Conservation (phyloP, 1,140 invertebrate genomes). For the Temnothorax nylanderi region DNA sequence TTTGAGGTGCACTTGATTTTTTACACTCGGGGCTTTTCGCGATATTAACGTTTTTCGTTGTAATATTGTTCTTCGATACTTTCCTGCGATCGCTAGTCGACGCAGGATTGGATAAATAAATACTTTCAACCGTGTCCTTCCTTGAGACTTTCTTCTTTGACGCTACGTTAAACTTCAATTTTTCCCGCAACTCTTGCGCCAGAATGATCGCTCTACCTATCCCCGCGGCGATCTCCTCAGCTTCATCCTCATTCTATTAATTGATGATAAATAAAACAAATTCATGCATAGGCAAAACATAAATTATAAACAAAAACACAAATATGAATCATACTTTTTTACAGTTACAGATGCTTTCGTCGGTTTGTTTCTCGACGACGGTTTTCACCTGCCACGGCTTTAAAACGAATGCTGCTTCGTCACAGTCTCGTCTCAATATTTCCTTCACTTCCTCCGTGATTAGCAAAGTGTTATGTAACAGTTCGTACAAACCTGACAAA, state of each 20-base stretch:
- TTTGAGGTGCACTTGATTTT: neutral
- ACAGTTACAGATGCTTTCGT: conserved; percentile 76
- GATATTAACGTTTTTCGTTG: neutral
- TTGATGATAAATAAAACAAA: conserved; percentile 16
- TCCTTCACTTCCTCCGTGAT: conserved; percentile 77
- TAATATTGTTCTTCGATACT: neutral
- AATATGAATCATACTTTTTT: conserved; percentile 74
- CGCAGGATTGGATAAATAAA: neutral
- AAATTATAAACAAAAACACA: conserved; percentile 4
- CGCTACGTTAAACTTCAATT: conserved; percentile 57
- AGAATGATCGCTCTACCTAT: conserved; percentile 77
- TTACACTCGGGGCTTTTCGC: neutral
- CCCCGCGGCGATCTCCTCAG: conserved; percentile 75
- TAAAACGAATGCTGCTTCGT: conserved; percentile 80
- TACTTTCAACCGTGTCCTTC: neutral
- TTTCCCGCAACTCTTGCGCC: conserved; percentile 78
- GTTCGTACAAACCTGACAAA: conserved; percentile 73
- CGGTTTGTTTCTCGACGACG: conserved; percentile 65
- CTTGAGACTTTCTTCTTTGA: neutral
- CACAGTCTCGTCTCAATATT: conserved; percentile 76
- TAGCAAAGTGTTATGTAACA: conserved; percentile 70
- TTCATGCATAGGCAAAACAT: neutral
- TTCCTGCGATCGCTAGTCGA: conserved; percentile 6
- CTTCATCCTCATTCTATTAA: conserved; percentile 61
- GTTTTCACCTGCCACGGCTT: conserved; percentile 78